Base-by-base conservation (phyloP, 2,888 invertebrate species). In the Seladonia tumulorum region DNA sequence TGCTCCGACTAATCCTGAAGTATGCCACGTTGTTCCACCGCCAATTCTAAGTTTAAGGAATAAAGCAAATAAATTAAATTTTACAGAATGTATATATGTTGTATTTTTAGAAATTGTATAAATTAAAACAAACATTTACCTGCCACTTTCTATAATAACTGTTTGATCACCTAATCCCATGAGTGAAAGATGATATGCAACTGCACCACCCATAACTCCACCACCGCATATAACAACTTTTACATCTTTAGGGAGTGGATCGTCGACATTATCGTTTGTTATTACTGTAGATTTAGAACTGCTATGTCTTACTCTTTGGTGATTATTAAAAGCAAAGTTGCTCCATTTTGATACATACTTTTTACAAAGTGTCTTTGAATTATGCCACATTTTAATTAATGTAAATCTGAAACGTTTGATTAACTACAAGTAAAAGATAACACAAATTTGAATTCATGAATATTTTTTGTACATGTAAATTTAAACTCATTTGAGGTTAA, bases 141-240 rank as follows among this genome's bases (percentile, higher is more conserved):
- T 97, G 94, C 98, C 98, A 95, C 98, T 97, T 94, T 99, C 99
- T 68, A 99, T 95, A 0, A 99, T 95, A 29, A 99, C 95, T 1
- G 98, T 98, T 88, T 98, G 97, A 45, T 96, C 95, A 14, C 98
- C 98, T 97, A 98, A 98, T 77, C 99, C 99, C 89, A 97, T 95
- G 91, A 97, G 95, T 0, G 98, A 97, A 72, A 99, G 95, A 94
- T 99, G 98, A 94, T 99, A 99, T 18, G 98, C 99, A 14, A 99
- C 98, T 3, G 99, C 98, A 16, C 98, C 97, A 7, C 99, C 99
- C 96, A 98, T 97, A 70, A 98, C 97, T 42, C 99, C 99, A 25
- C 98, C 99, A 5, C 99, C 99, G 95, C 98, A 98, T 93, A 99
- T 97, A 70, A 98, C 98, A 70, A 98, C 98, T 92, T 96, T 96